Conservation (phyloP, 2,888 invertebrate genomes). For the Xestia xanthographa region DNA sequence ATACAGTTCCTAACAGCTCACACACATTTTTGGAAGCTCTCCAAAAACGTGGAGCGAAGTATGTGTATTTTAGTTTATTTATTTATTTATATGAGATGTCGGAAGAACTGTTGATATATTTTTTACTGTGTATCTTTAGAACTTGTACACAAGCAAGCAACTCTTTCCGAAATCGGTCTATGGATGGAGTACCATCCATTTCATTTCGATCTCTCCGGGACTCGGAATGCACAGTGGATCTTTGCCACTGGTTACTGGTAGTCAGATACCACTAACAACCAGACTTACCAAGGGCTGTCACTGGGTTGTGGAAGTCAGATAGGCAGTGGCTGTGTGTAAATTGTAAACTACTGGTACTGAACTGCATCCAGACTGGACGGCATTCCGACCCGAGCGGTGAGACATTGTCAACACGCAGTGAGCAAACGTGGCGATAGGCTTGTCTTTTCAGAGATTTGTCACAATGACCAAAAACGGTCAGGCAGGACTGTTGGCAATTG, state of each 20-base stretch:
- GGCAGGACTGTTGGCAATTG: not conserved
- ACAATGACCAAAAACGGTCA: not conserved
- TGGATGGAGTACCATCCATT: not conserved
- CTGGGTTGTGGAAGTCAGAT: not conserved
- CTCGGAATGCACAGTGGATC: not conserved
- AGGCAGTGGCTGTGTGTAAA: not conserved
- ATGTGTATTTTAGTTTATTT: conserved; percentile 50
- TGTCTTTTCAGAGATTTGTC: not conserved
- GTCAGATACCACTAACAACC: not conserved
- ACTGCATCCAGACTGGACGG: not conserved
- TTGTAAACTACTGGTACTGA: not conserved
- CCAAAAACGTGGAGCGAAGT: conserved; percentile 62
- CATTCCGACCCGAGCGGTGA: too few relatives aligned
- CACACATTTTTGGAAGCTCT: conserved; percentile 55
- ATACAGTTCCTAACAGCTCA: conserved; percentile 38
- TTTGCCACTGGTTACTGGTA: not conserved
- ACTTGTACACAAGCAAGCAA: conserved; percentile 4
- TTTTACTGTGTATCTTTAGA: conserved; percentile 12
- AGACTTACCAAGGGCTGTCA: not conserved
- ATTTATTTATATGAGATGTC: conserved; percentile 54
- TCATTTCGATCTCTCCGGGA: not conserved
- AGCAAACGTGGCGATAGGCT: not conserved
- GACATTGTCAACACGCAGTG: too few relatives aligned
- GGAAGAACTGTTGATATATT: conserved; percentile 55
- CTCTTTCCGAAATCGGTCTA: too few relatives aligned